Evolutionary conservation across 2,888 invertebrate genomes (phyloP), one percentile per base, ranked within the genome.

Genomic region (Caenorhabditis auriculariae): DNA sequence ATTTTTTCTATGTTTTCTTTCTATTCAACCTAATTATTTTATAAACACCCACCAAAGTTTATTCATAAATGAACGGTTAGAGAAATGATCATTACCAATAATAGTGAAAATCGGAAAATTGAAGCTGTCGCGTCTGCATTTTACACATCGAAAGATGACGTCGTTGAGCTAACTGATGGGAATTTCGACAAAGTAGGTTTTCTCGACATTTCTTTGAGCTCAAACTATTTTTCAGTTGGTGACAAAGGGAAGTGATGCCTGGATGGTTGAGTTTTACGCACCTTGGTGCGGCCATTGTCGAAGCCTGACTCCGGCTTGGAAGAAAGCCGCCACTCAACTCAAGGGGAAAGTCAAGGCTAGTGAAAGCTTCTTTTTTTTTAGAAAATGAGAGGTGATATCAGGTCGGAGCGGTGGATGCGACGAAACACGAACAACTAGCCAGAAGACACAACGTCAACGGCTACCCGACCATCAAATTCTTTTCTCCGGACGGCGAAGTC

Each of bases 381-480:
- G n/a, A n/a, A n/a, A n/a, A n/a, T n/a, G n/a, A n/a, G n/a, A n/a
- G n/a, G n/a, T n/a, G n/a, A n/a, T n/a, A n/a, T n/a, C 42, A 66
- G 57, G 82, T 98, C 23, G 96, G 94, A 52, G 93, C 95, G 1
- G 82, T 96, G 0, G 96, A 98, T 85, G 94, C 96, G 0, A 96
- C 96, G 0, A 90, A 89, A 0, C 89, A 98, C 84, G 88, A 88
- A 59, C 82, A 85, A 9, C 91, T 89, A 84, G 91, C 93, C 0
- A 85, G 87, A 63, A 87, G 89, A 79, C 96, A 90, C 83, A 88
- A 88, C 72, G 77, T 96, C 23, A 88, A 89, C 71, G 94, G 95
- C 0, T 96, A 92, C 84, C 96, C 96, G 0, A 94, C 95, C 23
- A 95, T 96, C 78, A 96, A 95, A 84, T 88, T 76, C 29, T 95